These are phyloP conservation scores for Falcaria lacertinaria DNA, from an alignment of 2,888 invertebrate species.

Conservation along the genomic window DNA sequence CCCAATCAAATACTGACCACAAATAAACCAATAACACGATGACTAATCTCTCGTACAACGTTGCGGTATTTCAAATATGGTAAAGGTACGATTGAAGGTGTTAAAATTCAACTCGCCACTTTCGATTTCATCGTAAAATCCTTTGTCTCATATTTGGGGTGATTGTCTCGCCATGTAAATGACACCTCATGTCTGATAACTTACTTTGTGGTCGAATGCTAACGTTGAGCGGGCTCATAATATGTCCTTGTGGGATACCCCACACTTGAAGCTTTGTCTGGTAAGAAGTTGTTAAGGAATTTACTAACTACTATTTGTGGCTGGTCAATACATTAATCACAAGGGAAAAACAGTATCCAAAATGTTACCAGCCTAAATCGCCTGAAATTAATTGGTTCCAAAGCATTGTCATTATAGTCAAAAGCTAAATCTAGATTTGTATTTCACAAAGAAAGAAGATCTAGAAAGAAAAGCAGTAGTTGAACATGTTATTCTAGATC, in stretches of 20 bases:
- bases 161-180: conserved; percentile 38
- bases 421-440: no score
- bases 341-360: no score
- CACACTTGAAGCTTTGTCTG: neutral
- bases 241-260: neutral
- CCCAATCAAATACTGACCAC: neutral
- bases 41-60: neutral
- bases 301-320: no score
- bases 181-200: conserved; percentile 11
- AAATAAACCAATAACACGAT: neutral
- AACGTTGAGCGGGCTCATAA: neutral
- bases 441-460: no score
- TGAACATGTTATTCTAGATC: no score
- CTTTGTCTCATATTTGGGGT: conserved; percentile 52
- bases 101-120: conserved; percentile 59
- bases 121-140: conserved; percentile 51
- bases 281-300: neutral
- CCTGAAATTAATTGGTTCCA: no score
- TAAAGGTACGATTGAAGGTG: conserved; percentile 27
- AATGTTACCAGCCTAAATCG: no score
- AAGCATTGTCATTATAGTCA: no score
- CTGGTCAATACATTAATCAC: no score
- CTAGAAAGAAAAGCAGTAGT: no score
- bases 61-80: neutral
- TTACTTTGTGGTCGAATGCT: neutral